phyloP scores from a whole-genome alignment of 2,797 vertebrate species.

The Rhincodon typus region DNA sequence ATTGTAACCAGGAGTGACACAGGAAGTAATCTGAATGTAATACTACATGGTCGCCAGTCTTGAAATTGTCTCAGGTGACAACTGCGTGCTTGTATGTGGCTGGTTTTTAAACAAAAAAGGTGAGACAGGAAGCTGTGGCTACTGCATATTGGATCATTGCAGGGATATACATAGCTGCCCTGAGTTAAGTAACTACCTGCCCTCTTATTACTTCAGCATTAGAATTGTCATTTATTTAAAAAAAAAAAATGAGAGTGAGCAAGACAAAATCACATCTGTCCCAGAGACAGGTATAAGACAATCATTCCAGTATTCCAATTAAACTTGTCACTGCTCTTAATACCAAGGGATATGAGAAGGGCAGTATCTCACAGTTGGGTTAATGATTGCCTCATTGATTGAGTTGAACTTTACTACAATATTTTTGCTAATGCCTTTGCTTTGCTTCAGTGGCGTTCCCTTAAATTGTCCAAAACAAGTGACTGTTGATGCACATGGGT shows the following conservation, averaged over 20 bases:
- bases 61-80: not conserved
- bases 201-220: not conserved
- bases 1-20: not conserved
- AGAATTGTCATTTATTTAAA: not conserved
- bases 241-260: not conserved
- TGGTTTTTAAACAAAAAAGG: not conserved
- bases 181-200: conserved; percentile 26
- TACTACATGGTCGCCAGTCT: not conserved
- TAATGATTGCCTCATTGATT: not conserved
- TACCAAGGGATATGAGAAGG: not conserved
- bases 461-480: not conserved
- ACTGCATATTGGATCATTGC: not conserved
- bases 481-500: not conserved
- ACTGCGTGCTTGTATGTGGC: not conserved
- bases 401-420: not conserved
- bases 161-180: not conserved
- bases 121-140: conserved; percentile 21
- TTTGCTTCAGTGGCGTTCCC: not conserved
- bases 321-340: not conserved
- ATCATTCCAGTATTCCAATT: conserved; percentile 25
- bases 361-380: not conserved
- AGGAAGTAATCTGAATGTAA: conserved; percentile 15
- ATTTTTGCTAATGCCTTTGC: not conserved
- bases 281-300: conserved; percentile 9
- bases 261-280: not conserved